A percentile compares a stretch with the other conserved stretches of the same genome.
phyloP scores from a whole-genome alignment of 2,888 invertebrate genomes.

The Acanthosepion pharaonis region DNA sequence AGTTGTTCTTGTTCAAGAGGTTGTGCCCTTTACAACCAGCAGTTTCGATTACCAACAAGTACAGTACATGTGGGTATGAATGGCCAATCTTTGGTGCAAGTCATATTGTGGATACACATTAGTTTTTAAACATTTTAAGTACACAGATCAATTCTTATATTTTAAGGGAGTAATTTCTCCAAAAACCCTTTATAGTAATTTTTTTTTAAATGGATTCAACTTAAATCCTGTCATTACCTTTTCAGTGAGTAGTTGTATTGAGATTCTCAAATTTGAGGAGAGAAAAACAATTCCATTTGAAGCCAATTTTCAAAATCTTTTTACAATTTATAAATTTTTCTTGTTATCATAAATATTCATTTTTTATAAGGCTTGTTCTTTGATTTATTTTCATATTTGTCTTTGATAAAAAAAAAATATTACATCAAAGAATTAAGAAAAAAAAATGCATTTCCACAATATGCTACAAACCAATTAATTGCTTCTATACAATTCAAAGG shows the following conservation, averaged over 20 bases:
- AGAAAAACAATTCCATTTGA: neutral
- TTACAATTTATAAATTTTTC: neutral
- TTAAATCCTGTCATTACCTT: neutral
- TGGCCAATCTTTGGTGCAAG: neutral
- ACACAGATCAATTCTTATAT: neutral
- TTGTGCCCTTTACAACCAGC: neutral
- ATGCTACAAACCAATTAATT: neutral
- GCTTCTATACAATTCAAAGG: neutral
- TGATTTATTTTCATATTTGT: neutral
- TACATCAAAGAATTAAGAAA: neutral
- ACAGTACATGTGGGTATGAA: neutral
- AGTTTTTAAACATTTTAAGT: neutral
- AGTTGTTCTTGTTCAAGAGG: neutral
- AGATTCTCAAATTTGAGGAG: neutral
- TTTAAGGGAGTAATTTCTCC: neutral
- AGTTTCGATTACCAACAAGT: neutral
- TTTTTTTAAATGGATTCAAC: neutral
- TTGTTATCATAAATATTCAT: neutral
- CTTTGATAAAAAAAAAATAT: neutral
- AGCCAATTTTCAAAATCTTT: neutral
- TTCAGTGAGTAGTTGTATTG: neutral
- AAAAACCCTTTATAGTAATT: neutral
- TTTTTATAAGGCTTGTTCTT: neutral
- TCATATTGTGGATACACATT: constrained; percentile 33
- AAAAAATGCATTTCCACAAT: neutral